phyloP scores from a whole-genome alignment of 2,113 vertebrate species.

The Rhinolophus sinicus region DNA sequence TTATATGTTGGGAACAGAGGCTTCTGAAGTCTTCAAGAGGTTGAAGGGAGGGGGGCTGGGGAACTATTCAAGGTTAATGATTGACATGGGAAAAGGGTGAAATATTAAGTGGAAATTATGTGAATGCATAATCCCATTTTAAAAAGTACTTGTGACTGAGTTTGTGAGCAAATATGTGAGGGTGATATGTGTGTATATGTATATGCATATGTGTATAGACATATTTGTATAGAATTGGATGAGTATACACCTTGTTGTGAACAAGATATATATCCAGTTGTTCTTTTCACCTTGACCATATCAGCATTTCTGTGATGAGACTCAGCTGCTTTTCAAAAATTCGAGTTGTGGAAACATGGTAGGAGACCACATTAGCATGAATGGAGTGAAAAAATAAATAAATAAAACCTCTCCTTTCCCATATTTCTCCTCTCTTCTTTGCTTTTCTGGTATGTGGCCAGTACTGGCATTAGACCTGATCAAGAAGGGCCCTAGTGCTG shows the following conservation, averaged over 20 bases:
- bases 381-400: background rate
- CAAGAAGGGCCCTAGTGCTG: background rate
- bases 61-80: background rate
- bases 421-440: conserved; percentile 11
- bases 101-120: background rate
- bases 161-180: background rate
- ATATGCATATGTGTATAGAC: background rate
- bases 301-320: background rate
- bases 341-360: background rate
- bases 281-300: background rate
- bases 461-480: background rate
- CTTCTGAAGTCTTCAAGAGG: background rate
- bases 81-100: background rate
- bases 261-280: background rate
- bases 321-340: background rate
- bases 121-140: background rate
- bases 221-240: background rate
- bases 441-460: background rate
- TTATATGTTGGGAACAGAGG: background rate
- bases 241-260: background rate
- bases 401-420: background rate
- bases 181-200: background rate
- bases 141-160: background rate
- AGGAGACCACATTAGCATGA: background rate
- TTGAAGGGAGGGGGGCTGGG: background rate